Evolutionary conservation across 2,888 invertebrate species (phyloP).

Genomic region (Acanthococcus lagerstroemiae): DNA sequence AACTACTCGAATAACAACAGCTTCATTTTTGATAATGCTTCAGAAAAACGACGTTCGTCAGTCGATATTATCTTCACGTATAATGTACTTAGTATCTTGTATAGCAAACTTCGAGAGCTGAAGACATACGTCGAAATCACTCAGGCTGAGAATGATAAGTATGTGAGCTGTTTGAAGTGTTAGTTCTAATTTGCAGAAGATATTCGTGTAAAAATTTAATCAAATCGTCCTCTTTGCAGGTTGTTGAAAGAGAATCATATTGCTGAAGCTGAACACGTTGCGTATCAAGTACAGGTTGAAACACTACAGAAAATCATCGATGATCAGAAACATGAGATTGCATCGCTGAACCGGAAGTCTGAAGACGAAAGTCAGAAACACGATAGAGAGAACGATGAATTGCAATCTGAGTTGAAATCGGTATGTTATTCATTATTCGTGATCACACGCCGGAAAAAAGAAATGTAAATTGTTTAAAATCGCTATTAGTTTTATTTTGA

Average conservation of each 20-base stretch:
- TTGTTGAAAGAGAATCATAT: constrained; percentile 4
- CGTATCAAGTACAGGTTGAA: constrained; percentile 19
- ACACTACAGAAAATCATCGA: constrained; percentile 19
- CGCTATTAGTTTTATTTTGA: too few species aligned
- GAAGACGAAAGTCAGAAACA: background rate
- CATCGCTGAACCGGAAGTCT: background rate
- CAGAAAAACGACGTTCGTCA: constrained; percentile 1
- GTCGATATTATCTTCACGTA: constrained; percentile 26
- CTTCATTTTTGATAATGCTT: constrained; percentile 1
- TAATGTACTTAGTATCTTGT: constrained; percentile 18
- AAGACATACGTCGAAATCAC: constrained; percentile 15
- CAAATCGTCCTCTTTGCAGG: background rate
- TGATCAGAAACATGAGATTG: background rate
- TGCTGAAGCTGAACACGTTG: constrained; percentile 20
- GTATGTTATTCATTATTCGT: background rate
- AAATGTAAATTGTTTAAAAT: too few species aligned
- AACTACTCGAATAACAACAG: constrained; percentile 20
- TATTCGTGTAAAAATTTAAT: background rate
- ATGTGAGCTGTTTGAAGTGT: background rate
- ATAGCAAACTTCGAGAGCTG: constrained; percentile 9
- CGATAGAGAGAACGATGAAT: constrained; percentile 12
- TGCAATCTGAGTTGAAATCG: constrained; percentile 9
- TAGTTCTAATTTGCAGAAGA: background rate
- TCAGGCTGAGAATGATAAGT: constrained; percentile 17
- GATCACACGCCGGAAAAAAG: too few species aligned